Percentiles rank a stretch among this genome's conserved stretches.
Evolutionary conservation across 2,797 vertebrate genomes (phyloP).

Genomic region (Agapornis canus): DNA sequence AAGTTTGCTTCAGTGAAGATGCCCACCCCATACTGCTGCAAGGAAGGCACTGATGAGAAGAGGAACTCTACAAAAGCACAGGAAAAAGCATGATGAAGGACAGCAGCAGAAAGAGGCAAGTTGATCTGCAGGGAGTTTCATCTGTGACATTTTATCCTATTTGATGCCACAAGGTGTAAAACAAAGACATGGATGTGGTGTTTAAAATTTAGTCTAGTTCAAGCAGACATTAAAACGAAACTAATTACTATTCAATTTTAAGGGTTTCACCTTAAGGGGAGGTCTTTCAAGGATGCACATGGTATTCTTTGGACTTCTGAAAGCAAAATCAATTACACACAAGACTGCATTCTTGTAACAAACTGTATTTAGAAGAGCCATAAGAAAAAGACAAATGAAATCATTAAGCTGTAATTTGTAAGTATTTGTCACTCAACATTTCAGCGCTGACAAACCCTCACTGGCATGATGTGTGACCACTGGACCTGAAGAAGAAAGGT

Average conservation of each 20-base stretch:
- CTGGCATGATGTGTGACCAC: neutral
- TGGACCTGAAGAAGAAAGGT: neutral
- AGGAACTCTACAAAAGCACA: neutral
- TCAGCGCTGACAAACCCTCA: neutral
- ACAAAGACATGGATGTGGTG: neutral
- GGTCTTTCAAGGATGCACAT: neutral
- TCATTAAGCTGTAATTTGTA: neutral
- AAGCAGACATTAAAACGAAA: neutral
- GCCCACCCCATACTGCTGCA: neutral
- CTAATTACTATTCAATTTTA: neutral
- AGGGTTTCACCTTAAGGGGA: constrained; percentile 14
- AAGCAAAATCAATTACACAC: neutral
- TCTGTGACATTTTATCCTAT: neutral
- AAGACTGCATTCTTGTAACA: neutral
- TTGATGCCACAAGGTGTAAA: neutral
- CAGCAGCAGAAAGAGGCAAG: neutral
- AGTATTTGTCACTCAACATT: neutral
- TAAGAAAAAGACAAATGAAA: neutral
- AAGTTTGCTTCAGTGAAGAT: neutral
- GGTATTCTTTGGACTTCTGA: neutral
- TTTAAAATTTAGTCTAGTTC: neutral
- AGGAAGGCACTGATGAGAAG: neutral
- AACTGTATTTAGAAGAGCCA: neutral
- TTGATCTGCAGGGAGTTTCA: neutral
- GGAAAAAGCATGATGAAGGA: neutral